phyloP scores from a whole-genome alignment of 2,888 invertebrate genomes.

The Amphipyra tragopoginis region DNA sequence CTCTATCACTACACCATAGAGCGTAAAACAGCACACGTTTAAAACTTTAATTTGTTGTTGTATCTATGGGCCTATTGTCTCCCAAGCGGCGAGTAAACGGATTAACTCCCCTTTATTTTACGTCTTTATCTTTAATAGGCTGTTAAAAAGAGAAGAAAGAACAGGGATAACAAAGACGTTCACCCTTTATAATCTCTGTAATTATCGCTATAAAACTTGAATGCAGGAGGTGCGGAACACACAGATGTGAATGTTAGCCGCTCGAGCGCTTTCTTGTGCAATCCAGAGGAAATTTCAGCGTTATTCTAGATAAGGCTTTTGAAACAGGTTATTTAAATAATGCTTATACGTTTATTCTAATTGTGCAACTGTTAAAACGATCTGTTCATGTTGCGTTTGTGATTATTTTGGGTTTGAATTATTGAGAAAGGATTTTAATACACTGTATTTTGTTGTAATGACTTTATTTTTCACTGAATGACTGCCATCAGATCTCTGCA shows the following conservation, averaged over 20 bases:
- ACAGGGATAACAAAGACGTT: constrained; percentile 44
- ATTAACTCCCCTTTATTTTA: constrained; percentile 54
- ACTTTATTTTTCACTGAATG: too few relatives aligned
- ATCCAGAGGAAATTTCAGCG: constrained; percentile 53
- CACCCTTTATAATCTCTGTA: constrained; percentile 56
- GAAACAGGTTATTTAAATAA: constrained; percentile 56
- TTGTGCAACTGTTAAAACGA: constrained; percentile 49
- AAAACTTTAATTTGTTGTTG: constrained; percentile 35
- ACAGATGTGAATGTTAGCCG: constrained; percentile 60
- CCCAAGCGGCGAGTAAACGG: constrained; percentile 51
- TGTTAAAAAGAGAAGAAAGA: constrained; percentile 58
- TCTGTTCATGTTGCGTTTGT: constrained; percentile 33
- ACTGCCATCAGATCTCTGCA: too few relatives aligned
- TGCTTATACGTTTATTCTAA: constrained; percentile 52
- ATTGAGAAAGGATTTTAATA: too few relatives aligned
- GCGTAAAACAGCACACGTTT: constrained; percentile 25
- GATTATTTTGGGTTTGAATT: constrained; percentile 19
- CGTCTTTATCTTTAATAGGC: constrained; percentile 57
- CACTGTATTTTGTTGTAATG: too few relatives aligned
- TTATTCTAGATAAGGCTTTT: constrained; percentile 53
- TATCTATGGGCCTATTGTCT: constrained; percentile 37
- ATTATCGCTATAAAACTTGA: constrained; percentile 58
- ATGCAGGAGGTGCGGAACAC: constrained; percentile 64
- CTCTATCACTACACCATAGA: constrained; percentile 2
- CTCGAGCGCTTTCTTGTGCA: constrained; percentile 53